Evolutionary conservation across 1,140 invertebrate genomes (phyloP), one percentile per base, ranked within the genome.

Genomic region (Anastatus disparis): DNA sequence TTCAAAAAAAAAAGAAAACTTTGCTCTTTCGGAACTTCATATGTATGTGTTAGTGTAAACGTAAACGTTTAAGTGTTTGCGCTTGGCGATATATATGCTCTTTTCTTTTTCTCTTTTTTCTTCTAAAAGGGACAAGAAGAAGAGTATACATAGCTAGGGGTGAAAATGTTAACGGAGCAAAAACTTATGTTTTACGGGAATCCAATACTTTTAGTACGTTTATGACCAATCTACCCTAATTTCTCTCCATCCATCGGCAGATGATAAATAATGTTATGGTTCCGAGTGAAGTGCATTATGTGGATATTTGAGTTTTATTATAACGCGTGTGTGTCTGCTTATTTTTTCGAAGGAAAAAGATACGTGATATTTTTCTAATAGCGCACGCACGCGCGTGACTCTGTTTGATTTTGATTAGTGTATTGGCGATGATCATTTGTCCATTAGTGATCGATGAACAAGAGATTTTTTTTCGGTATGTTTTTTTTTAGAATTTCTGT

Each of bases 101-200:
- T n/a, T n/a, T n/a, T n/a, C n/a, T n/a, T n/a, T n/a, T n/a, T n/a
- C n/a, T n/a, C n/a, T n/a, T 35, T 35, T 35, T 35, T 10, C 31
- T 35, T 22, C n/a, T 35, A 35, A 35, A 35, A 35, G 31, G 31
- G 10, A 35, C 4, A 35, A 35, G 31, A 35, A 35, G n/a, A n/a
- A n/a, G n/a, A n/a, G n/a, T n/a, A n/a, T n/a, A n/a, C n/a, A n/a
- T n/a, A n/a, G n/a, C n/a, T n/a, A n/a, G n/a, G n/a, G n/a, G n/a
- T n/a, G n/a, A n/a, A 35, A 35, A 35, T 35, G 10, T 10, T 4
- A 35, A 35, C 20, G 8, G 12, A 26, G 56, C 29, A 29, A 70
- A 63, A 70, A 70, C 59, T 70, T 70, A 59, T 70, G 68, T 56
- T 70, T 70, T 70, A 63, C 59, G 59, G 68, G 20, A 71, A 71